Evolutionary conservation across 2,113 vertebrate species (phyloP), one percentile per base, ranked within the genome.

Genomic region (Semicossyphus pulcher): DNA sequence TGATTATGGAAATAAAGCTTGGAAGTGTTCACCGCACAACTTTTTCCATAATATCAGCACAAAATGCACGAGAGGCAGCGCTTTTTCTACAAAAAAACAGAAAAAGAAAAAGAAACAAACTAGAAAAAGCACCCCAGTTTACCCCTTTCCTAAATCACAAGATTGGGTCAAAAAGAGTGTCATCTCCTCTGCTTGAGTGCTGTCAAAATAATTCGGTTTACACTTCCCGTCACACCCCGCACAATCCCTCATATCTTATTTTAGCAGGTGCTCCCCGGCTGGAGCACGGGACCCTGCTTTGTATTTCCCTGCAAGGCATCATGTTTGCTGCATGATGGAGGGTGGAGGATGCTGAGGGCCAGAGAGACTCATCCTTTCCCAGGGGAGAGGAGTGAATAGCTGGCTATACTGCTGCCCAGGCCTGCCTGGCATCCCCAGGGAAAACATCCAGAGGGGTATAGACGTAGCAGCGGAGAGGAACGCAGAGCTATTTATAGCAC

Each of bases 301-400:
- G 52, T 60, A 57, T 66, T 53, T 76, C 59, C 69, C 66, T 81
- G 79, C 77, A 45, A 73, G 75, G 78, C 76, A 63, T 72, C 49
- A 39, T 62, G 81, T 77, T 80, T 80, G 66, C 79, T 80, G 87
- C 85, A 87, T 88, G 89, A 90, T 85, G 81, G 74, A 88, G 89
- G 81, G 83, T 80, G 72, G 87, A 87, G 85, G 80, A 89, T 64
- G 85, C 85, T 84, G 26, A 62, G 86, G 83, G 74, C 88, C 84
- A 60, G 80, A 0, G 21, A 80, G 76, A 58, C 82, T 74, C 72
- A 23, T 76, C 76, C 28, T 21, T n/a, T 85, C 89, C 83, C 86
- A 37, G 23, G 87, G 70, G 89, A 86, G 8, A 44, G 59, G 52
- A 71, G 65, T 26, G 85, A 83, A 81, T 73, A 81, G 82, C 71